Evolutionary conservation across 2,113 vertebrate genomes (phyloP).

Genomic region (Dunckerocampus dactyliophorus): DNA sequence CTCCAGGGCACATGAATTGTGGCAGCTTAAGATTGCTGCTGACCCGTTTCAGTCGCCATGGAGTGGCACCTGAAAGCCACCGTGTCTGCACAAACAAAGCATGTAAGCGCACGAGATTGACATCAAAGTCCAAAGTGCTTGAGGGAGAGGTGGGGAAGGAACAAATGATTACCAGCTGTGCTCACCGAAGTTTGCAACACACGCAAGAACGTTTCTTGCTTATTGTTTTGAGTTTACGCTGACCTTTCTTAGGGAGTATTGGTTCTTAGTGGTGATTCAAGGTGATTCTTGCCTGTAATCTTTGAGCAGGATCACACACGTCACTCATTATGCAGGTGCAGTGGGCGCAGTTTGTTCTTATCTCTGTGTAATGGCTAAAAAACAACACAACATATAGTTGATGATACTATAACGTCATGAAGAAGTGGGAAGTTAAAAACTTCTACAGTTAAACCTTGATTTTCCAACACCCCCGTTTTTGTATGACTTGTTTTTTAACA

Average conservation of each 20-base stretch:
- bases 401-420: too few species aligned
- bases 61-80: conserved; percentile 26
- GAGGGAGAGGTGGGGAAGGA: not conserved
- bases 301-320: conserved; percentile 12
- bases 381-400: too few species aligned
- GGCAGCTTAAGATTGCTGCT: not conserved
- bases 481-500: too few species aligned
- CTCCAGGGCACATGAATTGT: not conserved
- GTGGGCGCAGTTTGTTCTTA: conserved; percentile 9
- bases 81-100: conserved; percentile 45
- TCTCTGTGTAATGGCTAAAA: too few species aligned
- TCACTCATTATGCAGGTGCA: not conserved
- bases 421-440: too few species aligned
- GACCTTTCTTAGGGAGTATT: conserved; percentile 2
- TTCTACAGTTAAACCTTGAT: too few species aligned
- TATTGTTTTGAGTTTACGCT: not conserved
- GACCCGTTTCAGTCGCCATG: not conserved
- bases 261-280: conserved; percentile 29
- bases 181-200: conserved; percentile 7
- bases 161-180: conserved; percentile 59
- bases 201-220: not conserved
- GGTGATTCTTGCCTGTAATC: conserved; percentile 34
- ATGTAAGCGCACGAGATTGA: conserved; percentile 38
- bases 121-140: conserved; percentile 42
- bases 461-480: too few species aligned